Base-by-base conservation (phyloP, 2,888 invertebrate species). In the Phragmatobia fuliginosa region DNA sequence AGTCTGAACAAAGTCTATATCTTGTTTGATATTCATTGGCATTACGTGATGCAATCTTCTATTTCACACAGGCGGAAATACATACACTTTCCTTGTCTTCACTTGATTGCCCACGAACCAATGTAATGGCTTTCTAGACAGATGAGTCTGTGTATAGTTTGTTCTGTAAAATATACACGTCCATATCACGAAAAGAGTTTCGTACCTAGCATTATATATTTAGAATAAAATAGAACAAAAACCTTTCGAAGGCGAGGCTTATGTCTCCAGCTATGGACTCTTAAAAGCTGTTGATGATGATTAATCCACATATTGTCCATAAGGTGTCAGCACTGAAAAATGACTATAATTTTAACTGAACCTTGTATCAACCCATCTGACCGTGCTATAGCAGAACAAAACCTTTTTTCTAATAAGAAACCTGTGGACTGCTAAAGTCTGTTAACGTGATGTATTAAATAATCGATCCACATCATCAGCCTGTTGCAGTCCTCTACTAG, bases 31-130 rank as follows among this genome's bases (percentile, higher is more conserved):
- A 49, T 49, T 49, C 45, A 38, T 33, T 67, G 16, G 58, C 32
- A 41, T 68, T 65, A 77, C 64, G 33, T 33, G 58, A 72, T 58
- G 65, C 31, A 45, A 68, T 66, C 59, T 36, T 65, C 60, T 65
- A 64, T 77, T 61, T 65, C 36, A 60, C 38, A 28, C 58, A 59
- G 33, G 62, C 65, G 70, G 71, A 71, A 69, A 70, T 70, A 41
- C 63, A 33, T 72, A 71, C 67, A 73, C 73, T 73, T 78, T 78
- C 81, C 64, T 74, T 66, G 59, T 70, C 45, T 21, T n/a, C 65
- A 67, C 62, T 68, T 65, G 66, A 75, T 74, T 72, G 60, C 73
- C 49, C 49, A 62, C 62, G 69, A 59, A 10, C 62, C 25, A 52
- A 52, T 16, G 60, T 62, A 36, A 4, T 67, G 11, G 61, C 67